Conservation (phyloP, 2,113 vertebrate genomes). For the Anolis carolinensis region DNA sequence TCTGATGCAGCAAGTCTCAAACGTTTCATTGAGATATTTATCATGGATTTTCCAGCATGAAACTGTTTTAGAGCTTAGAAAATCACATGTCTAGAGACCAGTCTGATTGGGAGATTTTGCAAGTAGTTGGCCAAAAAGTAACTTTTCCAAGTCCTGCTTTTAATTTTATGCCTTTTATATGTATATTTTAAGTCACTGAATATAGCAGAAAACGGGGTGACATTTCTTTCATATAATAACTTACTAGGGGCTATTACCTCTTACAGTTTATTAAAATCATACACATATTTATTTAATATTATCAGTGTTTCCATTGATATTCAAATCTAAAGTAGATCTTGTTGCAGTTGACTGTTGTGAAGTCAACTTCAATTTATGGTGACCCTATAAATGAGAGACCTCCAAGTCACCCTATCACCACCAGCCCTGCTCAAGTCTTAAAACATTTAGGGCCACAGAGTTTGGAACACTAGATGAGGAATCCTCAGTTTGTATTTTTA, state of each 20-base stretch:
- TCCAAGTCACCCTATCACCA: too few relatives aligned
- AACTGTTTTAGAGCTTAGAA: neutral
- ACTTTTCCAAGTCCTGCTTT: neutral
- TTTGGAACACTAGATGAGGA: too few relatives aligned
- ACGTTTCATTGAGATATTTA: fast-evolving
- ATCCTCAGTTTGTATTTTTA: too few relatives aligned
- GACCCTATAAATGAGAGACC: neutral
- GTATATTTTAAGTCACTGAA: neutral
- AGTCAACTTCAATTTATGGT: neutral
- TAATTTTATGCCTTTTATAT: neutral
- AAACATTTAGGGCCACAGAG: too few relatives aligned
- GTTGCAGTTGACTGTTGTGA: neutral
- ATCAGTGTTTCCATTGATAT: neutral
- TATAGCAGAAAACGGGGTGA: neutral
- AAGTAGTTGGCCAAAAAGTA: too few relatives aligned
- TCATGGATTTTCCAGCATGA: neutral
- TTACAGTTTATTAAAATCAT: neutral
- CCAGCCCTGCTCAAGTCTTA: too few relatives aligned
- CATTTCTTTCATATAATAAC: neutral
- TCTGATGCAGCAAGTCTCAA: constrained; percentile 20
- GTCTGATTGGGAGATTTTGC: too few relatives aligned
- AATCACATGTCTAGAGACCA: too few relatives aligned
- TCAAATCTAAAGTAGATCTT: neutral
- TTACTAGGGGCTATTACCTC: neutral
- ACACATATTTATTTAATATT: neutral